Evolutionary conservation across 2,888 invertebrate species (phyloP), one percentile per base, ranked within the genome.

Genomic region (Morinoia aosen): DNA sequence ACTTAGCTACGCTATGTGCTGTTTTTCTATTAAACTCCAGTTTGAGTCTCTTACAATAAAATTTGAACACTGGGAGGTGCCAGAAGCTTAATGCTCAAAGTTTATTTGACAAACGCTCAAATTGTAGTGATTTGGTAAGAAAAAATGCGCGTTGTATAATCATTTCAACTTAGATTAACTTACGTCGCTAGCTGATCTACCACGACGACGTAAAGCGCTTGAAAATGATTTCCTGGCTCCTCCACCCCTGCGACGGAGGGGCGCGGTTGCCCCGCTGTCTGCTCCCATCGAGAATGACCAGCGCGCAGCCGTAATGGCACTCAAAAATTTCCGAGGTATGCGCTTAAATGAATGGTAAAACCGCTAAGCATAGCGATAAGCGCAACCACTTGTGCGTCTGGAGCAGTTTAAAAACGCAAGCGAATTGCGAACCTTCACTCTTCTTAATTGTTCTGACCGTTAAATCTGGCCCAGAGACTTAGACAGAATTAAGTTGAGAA

Each of bases 311-410:
- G 56, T 11, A 57, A 56, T 93, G 33, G 93, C 56, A 7, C 57
- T 11, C 11, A 57, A 57, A 93, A 93, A 93, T 93, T 90, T 90
- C 93, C 19, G 25, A 93, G 57, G 57, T 93, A 93, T 93, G 56
- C 48, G 93, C 93, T 57, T 93, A n/a, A 48, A 93, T 93, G 93
- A 57, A 57, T 48, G 93, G 56, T 33, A 57, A 11, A 12, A 57
- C 39, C 93, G 25, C n/a, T 93, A 57, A 57, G 93, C 56, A 57
- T 57, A 93, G 93, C 93, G 58, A 93, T 93, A 57, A 56, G 93
- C 93, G 58, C 93, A 14, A 14, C 56, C 57, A 93, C n/a, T 4
- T 39, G 56, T 93, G 93, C 58, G 58, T 33, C 57, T 93, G 93
- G 93, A 39, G 48, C 57, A 57, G 48, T 57, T 57, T 93, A 48